Conservation (phyloP, 2,888 invertebrate genomes). For the Hedya salicella region DNA sequence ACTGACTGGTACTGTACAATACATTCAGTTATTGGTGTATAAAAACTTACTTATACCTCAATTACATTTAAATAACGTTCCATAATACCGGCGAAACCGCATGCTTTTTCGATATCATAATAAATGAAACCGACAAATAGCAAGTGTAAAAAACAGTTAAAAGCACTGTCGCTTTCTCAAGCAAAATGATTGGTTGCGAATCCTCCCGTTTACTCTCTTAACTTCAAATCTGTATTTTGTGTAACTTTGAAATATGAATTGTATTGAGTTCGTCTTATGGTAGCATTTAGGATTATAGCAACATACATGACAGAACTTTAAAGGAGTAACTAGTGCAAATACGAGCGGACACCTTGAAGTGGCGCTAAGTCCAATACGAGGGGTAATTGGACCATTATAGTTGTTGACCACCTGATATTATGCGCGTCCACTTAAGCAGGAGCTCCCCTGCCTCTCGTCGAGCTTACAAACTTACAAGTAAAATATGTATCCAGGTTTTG, state of each 20-base stretch:
- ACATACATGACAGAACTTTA: neutral
- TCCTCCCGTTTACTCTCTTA: neutral
- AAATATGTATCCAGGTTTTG: slow-evolving; percentile 1
- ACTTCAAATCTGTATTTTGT: neutral
- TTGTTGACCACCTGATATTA: slow-evolving; percentile 50
- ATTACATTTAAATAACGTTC: neutral
- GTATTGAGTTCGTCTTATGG: neutral
- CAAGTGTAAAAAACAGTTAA: slow-evolving; percentile 36
- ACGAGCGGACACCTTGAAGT: slow-evolving; percentile 46
- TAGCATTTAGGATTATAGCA: neutral
- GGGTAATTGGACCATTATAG: slow-evolving; percentile 50
- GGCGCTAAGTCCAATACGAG: slow-evolving; percentile 44
- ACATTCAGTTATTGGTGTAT: too few species aligned
- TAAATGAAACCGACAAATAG: slow-evolving; percentile 41
- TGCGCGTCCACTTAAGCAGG: slow-evolving; percentile 42
- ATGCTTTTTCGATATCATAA: slow-evolving; percentile 42
- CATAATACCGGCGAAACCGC: slow-evolving; percentile 28
- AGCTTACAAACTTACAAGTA: neutral
- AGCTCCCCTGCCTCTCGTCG: slow-evolving; percentile 20
- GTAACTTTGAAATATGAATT: neutral
- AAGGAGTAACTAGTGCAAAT: slow-evolving; percentile 18
- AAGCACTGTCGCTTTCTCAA: slow-evolving; percentile 49
- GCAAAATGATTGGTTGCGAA: slow-evolving; percentile 42
- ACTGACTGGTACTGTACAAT: too few species aligned
- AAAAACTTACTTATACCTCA: slow-evolving; percentile 10